Percentiles rank a stretch among this genome's conserved stretches.
These are phyloP conservation scores for Agrochola circellaris DNA, from an alignment of 2,888 invertebrate species.

Conservation along the genomic window DNA sequence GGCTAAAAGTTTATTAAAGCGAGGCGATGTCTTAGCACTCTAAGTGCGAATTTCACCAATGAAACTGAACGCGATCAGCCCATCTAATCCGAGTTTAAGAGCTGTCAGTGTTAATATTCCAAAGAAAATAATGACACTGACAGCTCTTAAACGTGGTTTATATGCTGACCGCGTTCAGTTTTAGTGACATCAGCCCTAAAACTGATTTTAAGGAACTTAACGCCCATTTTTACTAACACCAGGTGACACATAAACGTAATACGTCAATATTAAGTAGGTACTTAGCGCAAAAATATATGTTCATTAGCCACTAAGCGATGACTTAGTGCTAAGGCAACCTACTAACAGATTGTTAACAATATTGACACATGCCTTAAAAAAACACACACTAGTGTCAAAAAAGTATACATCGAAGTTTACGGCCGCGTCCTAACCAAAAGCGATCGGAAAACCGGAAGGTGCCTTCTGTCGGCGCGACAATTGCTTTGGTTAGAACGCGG, in stretches of 20 bases:
- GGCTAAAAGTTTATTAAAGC: conserved; percentile 28
- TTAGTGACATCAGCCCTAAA: background rate
- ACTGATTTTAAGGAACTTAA: background rate
- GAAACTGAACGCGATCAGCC: too few species aligned
- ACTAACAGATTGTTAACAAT: background rate
- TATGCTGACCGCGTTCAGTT: too few species aligned
- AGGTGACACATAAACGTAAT: background rate
- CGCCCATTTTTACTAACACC: background rate
- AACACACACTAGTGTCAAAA: background rate
- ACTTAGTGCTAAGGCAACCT: background rate
- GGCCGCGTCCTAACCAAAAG: background rate
- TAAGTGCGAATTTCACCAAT: too few species aligned
- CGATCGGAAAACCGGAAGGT: background rate
- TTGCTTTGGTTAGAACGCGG: too few species aligned
- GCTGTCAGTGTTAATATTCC: too few species aligned
- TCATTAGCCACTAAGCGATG: too few species aligned
- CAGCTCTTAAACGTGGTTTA: too few species aligned
- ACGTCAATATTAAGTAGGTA: background rate
- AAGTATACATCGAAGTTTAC: background rate
- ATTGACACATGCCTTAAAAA: background rate
- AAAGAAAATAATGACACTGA: too few species aligned
- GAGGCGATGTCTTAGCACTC: background rate
- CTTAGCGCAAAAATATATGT: too few species aligned
- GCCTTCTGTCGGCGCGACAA: background rate
- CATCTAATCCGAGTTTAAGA: too few species aligned